Base-by-base conservation (phyloP, 2,888 invertebrate genomes). In the Drosophila fulvimacula region DNA sequence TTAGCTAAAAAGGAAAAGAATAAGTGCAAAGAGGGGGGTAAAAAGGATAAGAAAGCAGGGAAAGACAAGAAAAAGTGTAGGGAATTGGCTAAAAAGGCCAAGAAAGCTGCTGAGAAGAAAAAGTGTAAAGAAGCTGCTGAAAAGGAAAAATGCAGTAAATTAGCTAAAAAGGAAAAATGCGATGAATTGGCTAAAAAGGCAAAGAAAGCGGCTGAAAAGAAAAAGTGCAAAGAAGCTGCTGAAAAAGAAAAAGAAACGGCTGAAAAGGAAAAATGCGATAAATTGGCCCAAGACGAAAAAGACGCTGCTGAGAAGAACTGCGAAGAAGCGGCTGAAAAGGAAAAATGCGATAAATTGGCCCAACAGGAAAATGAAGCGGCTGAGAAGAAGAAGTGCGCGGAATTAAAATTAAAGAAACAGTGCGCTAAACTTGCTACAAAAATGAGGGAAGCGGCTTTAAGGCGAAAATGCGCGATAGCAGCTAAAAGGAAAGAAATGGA, bases 301-400 rank as follows among this genome's bases (percentile, higher is more conserved):
- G 13, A 42, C n/a, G 58, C 24, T 0, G 32, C 58, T 44, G 15
- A 7, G 19, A 53, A 53, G 19, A 51, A 41, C 10, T 21, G 56
- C 9, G 34, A 21, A 15, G 21, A 51, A 34, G 57, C 21, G 1
- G 58, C 36, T 19, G 36, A 11, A 30, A 30, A 41, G 30, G 39
- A 59, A 19, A 27, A 48, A n/a, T 21, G 51, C 3, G 51, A 27
- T 0, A 19, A 49, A 9, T 6, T 11, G 6, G 48, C 46, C 15
- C 9, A 41, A 5, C 41, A 30, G 7, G 27, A 30, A n/a, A 44
- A 44, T 2, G 4, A 24, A 24, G 44, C 15, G 1, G 27, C n/a
- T n/a, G 27, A 46, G 17, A 5, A 48, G 17, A 27, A 46, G n/a
- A 30, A 30, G 30, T 30, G 30, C 5, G n/a, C 10, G 0, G 17